phyloP scores from a whole-genome alignment of 1,140 invertebrate species.

The Pseudomyrmex pallidus region DNA sequence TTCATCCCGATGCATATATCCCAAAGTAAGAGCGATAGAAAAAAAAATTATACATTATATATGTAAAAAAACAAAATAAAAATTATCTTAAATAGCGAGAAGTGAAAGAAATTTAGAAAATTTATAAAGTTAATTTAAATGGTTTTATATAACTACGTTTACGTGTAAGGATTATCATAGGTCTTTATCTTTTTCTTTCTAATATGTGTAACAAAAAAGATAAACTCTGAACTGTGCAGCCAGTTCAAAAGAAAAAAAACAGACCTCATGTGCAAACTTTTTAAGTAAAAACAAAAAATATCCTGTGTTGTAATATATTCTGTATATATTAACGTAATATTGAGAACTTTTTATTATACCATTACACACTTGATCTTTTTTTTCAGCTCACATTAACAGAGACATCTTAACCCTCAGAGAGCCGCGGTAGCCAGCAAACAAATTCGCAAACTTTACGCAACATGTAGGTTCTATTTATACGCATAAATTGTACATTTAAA shows the following conservation, averaged over 20 bases:
- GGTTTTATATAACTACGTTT: conserved; percentile 13
- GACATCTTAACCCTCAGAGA: too few species aligned
- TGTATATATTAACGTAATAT: conserved; percentile 18
- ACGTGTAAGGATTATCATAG: conserved; percentile 7
- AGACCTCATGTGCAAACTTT: not conserved
- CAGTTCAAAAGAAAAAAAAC: too few species aligned
- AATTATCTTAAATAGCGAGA: not conserved
- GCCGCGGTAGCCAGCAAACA: too few species aligned
- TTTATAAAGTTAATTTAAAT: conserved; percentile 18
- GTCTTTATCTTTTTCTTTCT: too few species aligned
- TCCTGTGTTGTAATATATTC: conserved; percentile 25
- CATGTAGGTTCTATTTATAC: too few species aligned
- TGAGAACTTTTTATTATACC: conserved; percentile 36
- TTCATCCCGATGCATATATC: not conserved
- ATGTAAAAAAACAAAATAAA: not conserved
- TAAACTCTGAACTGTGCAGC: too few species aligned
- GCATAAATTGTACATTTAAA: too few species aligned
- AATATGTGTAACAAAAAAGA: too few species aligned
- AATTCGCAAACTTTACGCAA: too few species aligned
- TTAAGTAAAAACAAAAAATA: conserved; percentile 12
- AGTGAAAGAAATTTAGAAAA: not conserved
- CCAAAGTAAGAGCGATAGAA: not conserved
- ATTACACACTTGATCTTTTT: conserved; percentile 9
- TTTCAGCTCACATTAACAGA: too few species aligned
- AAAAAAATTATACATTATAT: conserved; percentile 18